Conservation (phyloP, 2,888 invertebrate genomes). For the Pandemis heparana region DNA sequence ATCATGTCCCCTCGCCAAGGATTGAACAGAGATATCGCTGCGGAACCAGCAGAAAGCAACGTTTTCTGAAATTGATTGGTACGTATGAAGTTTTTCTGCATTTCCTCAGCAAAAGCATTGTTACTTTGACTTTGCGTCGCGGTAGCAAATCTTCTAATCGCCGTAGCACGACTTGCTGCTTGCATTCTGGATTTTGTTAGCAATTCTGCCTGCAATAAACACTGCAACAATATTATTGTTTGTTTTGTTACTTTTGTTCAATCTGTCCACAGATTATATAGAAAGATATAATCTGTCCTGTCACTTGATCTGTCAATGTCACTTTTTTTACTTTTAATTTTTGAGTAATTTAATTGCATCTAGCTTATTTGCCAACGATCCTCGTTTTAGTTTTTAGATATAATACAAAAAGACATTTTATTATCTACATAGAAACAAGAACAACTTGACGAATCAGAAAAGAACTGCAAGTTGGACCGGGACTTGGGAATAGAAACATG, state of each 20-base stretch:
- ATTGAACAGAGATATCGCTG: constrained; percentile 91
- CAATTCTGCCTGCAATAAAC: not conserved
- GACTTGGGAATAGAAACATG: too few relatives aligned
- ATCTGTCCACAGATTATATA: not conserved
- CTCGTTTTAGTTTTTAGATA: too few relatives aligned
- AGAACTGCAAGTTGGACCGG: too few relatives aligned
- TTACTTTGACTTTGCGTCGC: constrained; percentile 52
- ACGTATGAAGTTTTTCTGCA: constrained; percentile 87
- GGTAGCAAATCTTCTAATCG: constrained; percentile 53
- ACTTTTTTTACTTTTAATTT: too few relatives aligned
- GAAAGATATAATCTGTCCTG: not conserved
- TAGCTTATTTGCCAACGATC: too few relatives aligned
- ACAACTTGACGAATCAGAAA: too few relatives aligned
- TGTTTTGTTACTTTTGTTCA: constrained; percentile 38
- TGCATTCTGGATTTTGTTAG: constrained; percentile 16
- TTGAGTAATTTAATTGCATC: too few relatives aligned
- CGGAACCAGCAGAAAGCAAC: constrained; percentile 94
- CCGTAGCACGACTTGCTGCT: constrained; percentile 10
- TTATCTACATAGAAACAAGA: too few relatives aligned
- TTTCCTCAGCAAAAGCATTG: constrained; percentile 86
- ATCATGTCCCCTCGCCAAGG: constrained; percentile 96
- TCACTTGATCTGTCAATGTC: not conserved
- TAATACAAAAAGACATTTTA: too few relatives aligned
- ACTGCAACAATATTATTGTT: constrained; percentile 25
- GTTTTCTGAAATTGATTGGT: constrained; percentile 90